Percentiles rank a stretch among this genome's conserved stretches.
Conservation (phyloP, 2,797 vertebrate genomes). For the Leptoclinus maculatus region DNA sequence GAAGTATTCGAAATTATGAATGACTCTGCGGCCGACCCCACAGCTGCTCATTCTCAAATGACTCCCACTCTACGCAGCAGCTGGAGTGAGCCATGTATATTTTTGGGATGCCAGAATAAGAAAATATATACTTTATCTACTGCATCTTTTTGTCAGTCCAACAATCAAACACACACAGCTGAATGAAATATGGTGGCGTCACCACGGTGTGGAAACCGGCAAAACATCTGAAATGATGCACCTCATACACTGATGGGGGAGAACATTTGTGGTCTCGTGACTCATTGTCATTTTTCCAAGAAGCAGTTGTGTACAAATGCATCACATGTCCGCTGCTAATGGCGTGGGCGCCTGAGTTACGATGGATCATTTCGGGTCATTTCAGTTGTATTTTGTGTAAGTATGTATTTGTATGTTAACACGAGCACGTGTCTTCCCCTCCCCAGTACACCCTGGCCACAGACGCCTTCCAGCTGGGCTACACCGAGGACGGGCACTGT, state of each 20-base stretch:
- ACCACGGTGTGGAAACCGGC: background rate
- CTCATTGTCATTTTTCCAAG: no score
- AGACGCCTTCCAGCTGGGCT: slow-evolving; percentile 90
- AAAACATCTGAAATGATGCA: background rate
- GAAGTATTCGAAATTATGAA: background rate
- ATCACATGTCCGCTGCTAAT: background rate
- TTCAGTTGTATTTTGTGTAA: background rate
- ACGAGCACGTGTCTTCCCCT: background rate
- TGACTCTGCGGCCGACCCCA: accelerated
- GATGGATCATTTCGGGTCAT: background rate
- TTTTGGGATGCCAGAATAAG: background rate
- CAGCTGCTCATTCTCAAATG: background rate
- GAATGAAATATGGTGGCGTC: background rate
- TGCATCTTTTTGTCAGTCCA: background rate
- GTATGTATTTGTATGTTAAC: background rate
- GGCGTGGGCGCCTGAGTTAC: background rate
- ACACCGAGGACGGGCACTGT: slow-evolving; percentile 88
- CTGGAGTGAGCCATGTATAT: background rate
- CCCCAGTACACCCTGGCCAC: slow-evolving; percentile 88
- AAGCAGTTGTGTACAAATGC: background rate
- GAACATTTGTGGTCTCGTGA: background rate
- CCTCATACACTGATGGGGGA: background rate
- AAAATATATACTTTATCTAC: background rate
- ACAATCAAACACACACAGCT: background rate
- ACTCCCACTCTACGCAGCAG: background rate